A percentile compares a stretch with the other conserved stretches of the same genome.
Conservation (phyloP, 2,113 vertebrate genomes). For the Hylia prasina region DNA sequence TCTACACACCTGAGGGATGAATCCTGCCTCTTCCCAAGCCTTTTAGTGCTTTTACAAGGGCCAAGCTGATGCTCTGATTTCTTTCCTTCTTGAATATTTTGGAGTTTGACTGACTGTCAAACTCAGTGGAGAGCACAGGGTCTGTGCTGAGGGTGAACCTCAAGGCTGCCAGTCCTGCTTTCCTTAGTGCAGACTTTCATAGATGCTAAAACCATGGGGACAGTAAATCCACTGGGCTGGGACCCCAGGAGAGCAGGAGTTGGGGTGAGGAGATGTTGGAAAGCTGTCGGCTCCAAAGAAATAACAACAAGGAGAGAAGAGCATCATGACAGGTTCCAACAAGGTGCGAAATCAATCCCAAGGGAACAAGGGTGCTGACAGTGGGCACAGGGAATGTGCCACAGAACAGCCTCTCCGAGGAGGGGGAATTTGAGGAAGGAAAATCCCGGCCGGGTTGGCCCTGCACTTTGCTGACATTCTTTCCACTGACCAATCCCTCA, state of each 20-base stretch:
- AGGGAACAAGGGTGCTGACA: neutral
- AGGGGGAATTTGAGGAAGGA: slow-evolving; percentile 39
- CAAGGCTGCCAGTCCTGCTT: neutral
- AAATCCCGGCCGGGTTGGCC: slow-evolving; percentile 23
- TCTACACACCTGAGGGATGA: neutral
- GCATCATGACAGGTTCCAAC: neutral
- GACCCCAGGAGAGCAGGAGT: fast-evolving
- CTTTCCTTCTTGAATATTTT: neutral
- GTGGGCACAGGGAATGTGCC: neutral
- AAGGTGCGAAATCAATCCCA: neutral
- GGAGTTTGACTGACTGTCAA: neutral
- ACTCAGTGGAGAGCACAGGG: neutral
- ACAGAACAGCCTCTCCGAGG: fast-evolving
- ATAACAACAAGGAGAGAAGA: neutral
- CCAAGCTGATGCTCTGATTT: neutral
- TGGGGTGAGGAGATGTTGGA: neutral
- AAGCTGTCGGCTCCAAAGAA: neutral
- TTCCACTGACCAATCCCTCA: slow-evolving; percentile 68
- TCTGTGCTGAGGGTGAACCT: neutral
- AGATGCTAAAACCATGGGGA: neutral
- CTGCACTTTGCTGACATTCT: slow-evolving; percentile 62
- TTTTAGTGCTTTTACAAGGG: neutral
- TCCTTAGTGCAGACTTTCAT: neutral
- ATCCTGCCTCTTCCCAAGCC: neutral
- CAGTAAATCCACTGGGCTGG: neutral